Conservation (phyloP, 2,797 vertebrate species). For the Aldrovandia affinis region DNA sequence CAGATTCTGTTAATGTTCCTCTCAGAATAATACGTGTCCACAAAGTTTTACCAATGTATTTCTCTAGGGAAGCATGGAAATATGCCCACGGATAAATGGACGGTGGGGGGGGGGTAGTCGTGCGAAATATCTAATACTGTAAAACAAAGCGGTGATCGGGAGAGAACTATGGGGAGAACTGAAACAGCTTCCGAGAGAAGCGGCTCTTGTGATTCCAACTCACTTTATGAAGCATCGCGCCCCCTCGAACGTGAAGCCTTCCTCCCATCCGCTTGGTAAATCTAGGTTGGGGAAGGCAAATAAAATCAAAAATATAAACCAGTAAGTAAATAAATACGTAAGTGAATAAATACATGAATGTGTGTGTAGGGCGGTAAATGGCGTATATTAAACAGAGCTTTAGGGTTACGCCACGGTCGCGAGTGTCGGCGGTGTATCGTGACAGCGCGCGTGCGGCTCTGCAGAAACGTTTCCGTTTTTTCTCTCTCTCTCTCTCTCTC, state of each 20-base stretch:
- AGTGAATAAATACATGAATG: background rate
- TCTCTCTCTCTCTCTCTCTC: background rate
- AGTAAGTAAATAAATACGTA: constrained; percentile 28
- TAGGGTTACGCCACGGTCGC: background rate
- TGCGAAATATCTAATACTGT: background rate
- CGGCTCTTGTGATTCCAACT: constrained; percentile 64
- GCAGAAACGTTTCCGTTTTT: background rate
- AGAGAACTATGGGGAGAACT: background rate
- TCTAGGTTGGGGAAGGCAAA: constrained; percentile 69
- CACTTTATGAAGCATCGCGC: constrained; percentile 98
- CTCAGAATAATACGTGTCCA: background rate
- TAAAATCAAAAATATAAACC: constrained; percentile 55
- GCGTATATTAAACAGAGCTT: no score
- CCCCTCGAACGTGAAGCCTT: constrained; percentile 97
- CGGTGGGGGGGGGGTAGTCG: background rate
- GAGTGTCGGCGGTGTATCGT: background rate
- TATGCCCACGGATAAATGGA: background rate
- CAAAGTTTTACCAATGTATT: background rate
- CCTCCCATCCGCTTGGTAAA: constrained; percentile 97
- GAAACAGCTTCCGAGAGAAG: background rate
- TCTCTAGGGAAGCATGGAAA: background rate
- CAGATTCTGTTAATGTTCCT: background rate
- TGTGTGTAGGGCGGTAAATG: no score
- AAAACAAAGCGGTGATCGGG: no score
- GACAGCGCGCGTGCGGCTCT: background rate